A percentile compares a stretch with the other conserved stretches of the same genome.
Evolutionary conservation across 2,888 invertebrate species (phyloP).

Genomic region (Drosophila kanekoi): DNA sequence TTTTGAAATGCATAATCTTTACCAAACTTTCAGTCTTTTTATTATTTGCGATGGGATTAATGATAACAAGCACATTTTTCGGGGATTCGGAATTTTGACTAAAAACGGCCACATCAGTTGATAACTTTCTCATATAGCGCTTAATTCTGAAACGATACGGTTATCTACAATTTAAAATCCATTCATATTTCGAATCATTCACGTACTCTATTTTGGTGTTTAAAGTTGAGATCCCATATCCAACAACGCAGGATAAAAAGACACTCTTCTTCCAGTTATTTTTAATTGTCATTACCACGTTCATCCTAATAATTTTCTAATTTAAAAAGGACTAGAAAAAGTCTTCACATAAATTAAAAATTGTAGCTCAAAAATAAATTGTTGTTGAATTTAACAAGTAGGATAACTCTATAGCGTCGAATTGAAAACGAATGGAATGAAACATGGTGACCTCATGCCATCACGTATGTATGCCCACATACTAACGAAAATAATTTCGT

Average conservation of each 20-base stretch:
- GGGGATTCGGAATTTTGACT: constrained; percentile 88
- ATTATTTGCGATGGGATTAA: constrained; percentile 96
- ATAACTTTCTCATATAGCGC: constrained; percentile 91
- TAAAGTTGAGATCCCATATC: constrained; percentile 90
- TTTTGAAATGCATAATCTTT: constrained; percentile 7
- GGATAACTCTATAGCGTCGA: not conserved
- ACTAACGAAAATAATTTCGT: too few species aligned
- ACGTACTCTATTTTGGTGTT: constrained; percentile 91
- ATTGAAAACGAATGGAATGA: constrained; percentile 2
- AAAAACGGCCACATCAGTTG: constrained; percentile 91
- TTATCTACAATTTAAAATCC: constrained; percentile 5
- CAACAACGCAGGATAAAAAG: constrained; percentile 88
- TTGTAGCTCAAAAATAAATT: not conserved
- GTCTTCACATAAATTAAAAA: not conserved
- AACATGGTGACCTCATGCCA: not conserved
- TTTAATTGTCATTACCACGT: constrained; percentile 49
- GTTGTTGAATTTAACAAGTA: not conserved
- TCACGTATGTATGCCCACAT: too few species aligned
- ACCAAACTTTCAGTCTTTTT: constrained; percentile 86
- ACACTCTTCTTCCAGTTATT: constrained; percentile 95
- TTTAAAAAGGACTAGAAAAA: constrained; percentile 17
- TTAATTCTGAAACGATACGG: constrained; percentile 87
- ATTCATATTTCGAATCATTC: constrained; percentile 29
- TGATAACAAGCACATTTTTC: constrained; percentile 92
- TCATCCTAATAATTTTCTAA: constrained; percentile 48